phyloP scores from a whole-genome alignment of 2,797 vertebrate species.

The Antrozous pallidus region DNA sequence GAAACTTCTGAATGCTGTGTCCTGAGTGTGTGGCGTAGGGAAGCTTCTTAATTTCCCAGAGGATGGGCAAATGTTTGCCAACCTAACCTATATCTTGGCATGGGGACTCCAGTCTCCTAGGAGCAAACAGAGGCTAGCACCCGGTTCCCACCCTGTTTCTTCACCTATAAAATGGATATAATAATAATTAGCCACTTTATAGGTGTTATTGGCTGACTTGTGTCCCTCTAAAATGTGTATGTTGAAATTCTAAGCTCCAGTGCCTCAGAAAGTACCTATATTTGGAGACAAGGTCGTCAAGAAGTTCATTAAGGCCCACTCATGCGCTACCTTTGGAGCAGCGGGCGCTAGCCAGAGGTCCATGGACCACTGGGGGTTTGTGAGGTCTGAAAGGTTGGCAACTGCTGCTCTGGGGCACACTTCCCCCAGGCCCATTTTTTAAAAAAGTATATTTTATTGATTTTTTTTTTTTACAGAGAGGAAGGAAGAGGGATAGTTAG shows the following conservation, averaged over 20 bases:
- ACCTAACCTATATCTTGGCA: not conserved
- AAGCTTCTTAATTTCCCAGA: conserved; percentile 1
- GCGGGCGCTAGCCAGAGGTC: no score
- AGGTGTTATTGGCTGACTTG: not conserved
- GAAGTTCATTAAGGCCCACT: not conserved
- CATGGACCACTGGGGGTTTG: no score
- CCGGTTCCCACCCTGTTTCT: not conserved
- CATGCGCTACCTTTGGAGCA: no score
- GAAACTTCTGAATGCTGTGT: not conserved
- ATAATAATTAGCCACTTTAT: conserved; percentile 10
- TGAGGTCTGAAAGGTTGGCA: no score
- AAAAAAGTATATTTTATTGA: no score
- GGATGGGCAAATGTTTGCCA: not conserved
- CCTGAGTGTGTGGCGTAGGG: not conserved
- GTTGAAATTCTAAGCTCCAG: not conserved
- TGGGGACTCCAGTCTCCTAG: not conserved
- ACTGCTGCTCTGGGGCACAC: not conserved
- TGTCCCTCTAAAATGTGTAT: not conserved
- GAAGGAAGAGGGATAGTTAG: no score
- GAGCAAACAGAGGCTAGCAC: not conserved
- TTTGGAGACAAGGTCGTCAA: not conserved
- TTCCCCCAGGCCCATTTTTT: no score
- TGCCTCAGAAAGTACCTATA: not conserved
- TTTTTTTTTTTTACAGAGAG: no score
- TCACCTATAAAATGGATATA: not conserved